These are phyloP conservation scores for Brachionus rubens DNA, from an alignment of 1,140 invertebrate species.

Conservation along the genomic window DNA sequence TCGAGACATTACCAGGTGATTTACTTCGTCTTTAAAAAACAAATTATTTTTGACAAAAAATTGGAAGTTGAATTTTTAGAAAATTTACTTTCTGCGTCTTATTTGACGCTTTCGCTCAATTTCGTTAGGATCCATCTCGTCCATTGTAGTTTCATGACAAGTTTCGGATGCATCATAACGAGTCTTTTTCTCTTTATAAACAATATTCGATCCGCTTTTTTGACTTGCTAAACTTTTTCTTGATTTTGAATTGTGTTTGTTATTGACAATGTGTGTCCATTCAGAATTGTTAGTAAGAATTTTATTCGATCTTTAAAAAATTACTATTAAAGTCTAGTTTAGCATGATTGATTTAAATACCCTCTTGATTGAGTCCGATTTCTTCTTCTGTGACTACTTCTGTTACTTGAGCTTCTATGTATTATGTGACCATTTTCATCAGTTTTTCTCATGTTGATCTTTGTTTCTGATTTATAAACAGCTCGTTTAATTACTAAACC, in stretches of 20 bases:
- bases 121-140: constrained; percentile 27
- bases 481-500: constrained; percentile 4
- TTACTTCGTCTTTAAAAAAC: constrained; percentile 38
- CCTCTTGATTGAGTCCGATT: constrained; percentile 17
- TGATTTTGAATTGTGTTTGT: constrained; percentile 6
- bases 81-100: constrained; percentile 34
- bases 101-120: constrained; percentile 31
- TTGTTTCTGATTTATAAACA: neutral
- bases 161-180: constrained; percentile 21
- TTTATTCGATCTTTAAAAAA: neutral
- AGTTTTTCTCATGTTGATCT: neutral
- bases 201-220: constrained; percentile 36
- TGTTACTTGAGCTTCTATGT: constrained; percentile 9
- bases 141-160: constrained; percentile 33
- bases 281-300: neutral
- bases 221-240: constrained; percentile 23
- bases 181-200: constrained; percentile 20
- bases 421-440: neutral
- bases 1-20: constrained; percentile 32
- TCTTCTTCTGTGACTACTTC: neutral
- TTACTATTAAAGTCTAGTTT: neutral
- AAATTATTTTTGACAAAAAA: neutral
- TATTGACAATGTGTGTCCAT: neutral
- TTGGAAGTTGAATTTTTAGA: neutral
- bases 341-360: neutral